Evolutionary conservation across 2,113 vertebrate species (phyloP), one percentile per base, ranked within the genome.

Genomic region (Pitta sordida): DNA sequence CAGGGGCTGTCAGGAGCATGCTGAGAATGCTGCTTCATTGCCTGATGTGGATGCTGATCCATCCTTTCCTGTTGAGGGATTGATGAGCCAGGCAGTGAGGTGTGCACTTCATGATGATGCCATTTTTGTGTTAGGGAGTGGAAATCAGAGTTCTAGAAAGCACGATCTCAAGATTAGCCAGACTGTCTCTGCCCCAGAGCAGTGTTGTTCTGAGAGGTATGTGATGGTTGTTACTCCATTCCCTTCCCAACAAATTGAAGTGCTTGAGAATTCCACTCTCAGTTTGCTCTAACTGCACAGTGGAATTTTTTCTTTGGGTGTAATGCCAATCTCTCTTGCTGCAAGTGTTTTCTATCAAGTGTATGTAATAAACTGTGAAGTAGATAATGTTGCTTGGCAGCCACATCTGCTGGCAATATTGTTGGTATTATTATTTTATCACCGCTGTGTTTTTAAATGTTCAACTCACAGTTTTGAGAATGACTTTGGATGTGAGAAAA

Each of bases 281-380:
- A 2, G 6, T 52, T 75, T 67, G 48, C 0, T 2, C 67, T 43
- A 44, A 71, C 36, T 79, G 53, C 69, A 34, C 48, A 29, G 58
- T 1, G 76, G 52, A 48, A 9, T 84, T 71, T 64, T 86, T 55
- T 13, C 56, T 62, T 69, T 58, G 87, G 58, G 53, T 91, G 41
- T 23, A 53, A 26, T 90, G 88, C 75, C 81, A 58, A 2, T 70
- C 55, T 39, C 64, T 80, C 73, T 46, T 22, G 59, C 73, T 81
- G 55, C 87, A 87, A 94, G 70, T 96, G 94, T 82, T 96, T 94
- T 87, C 51, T 73, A 67, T 95, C 48, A 69, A 7, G 41, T 27
- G 32, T 48, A 1, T 76, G 68, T 67, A 91, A 67, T 39, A 89
- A 94, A 46, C 62, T 0, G 2, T 34, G 49, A 71, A 68, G 53